Evolutionary conservation across 2,888 invertebrate genomes (phyloP).

Genomic region (Bedellia somnulentella): DNA sequence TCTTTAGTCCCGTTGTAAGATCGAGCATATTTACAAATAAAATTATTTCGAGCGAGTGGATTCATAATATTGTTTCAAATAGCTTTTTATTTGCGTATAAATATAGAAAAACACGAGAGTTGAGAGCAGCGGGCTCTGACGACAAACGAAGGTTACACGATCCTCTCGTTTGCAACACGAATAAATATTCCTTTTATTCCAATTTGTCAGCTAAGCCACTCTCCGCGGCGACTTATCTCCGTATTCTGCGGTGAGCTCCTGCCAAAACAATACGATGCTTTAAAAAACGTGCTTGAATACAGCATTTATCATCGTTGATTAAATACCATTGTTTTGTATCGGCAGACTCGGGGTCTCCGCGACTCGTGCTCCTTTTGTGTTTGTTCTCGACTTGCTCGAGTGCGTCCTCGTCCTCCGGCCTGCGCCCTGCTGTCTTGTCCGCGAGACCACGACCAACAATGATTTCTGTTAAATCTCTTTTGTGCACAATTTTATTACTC

Average conservation of each 20-base stretch:
- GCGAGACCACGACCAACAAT: too few species aligned
- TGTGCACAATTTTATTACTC: too few species aligned
- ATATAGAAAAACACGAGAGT: too few species aligned
- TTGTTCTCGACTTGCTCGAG: conserved; percentile 21
- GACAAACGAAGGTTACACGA: too few species aligned
- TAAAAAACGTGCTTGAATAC: conserved; percentile 59
- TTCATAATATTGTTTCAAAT: too few species aligned
- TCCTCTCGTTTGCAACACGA: conserved; percentile 25
- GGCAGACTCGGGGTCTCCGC: conserved; percentile 45
- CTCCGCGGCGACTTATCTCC: conserved; percentile 55
- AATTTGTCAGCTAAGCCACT: conserved; percentile 61
- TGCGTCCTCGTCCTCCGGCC: conserved; percentile 53
- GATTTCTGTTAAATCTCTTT: too few species aligned
- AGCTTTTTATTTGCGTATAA: too few species aligned
- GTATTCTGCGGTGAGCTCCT: conserved; percentile 55
- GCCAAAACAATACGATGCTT: conserved; percentile 59
- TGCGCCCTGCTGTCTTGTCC: conserved; percentile 28
- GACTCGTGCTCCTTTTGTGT: conserved; percentile 43
- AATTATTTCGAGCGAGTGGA: too few species aligned
- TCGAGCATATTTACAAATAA: too few species aligned
- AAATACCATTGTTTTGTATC: conserved; percentile 62
- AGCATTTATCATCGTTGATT: conserved; percentile 62
- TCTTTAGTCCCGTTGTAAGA: too few species aligned
- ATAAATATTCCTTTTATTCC: conserved; percentile 62
- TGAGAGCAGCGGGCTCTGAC: too few species aligned